Percentiles rank a stretch among this genome's conserved stretches.
phyloP scores from a whole-genome alignment of 2,113 vertebrate species.

The Trichomycterus rosablanca region DNA sequence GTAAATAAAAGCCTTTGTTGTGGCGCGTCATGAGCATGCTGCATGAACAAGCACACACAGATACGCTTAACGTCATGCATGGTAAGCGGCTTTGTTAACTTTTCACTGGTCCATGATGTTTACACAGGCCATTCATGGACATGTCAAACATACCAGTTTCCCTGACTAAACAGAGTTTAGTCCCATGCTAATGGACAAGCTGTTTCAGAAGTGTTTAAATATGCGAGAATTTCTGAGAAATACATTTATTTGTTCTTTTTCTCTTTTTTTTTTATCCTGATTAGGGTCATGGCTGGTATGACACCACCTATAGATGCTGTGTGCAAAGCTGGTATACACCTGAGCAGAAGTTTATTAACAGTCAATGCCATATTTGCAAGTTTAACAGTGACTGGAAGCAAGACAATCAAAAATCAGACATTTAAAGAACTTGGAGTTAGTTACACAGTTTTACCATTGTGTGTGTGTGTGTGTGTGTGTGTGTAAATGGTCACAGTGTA shows the following conservation, averaged over 20 bases:
- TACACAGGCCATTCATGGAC: slow-evolving; percentile 8
- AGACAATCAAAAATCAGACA: no score
- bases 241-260: no score
- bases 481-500: no score
- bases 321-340: no score
- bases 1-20: neutral
- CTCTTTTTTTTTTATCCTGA: no score
- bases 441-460: neutral
- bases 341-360: no score
- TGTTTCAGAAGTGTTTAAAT: neutral
- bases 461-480: neutral
- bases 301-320: no score
- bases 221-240: neutral
- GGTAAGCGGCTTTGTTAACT: slow-evolving; percentile 8
- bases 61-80: slow-evolving; percentile 4
- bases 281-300: no score
- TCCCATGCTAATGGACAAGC: neutral
- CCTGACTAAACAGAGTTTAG: neutral
- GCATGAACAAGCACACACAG: neutral
- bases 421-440: neutral
- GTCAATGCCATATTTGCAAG: no score
- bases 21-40: neutral
- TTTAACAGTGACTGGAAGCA: no score
- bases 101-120: neutral
- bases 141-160: neutral